Base-by-base conservation (phyloP, 2,888 invertebrate species). In the Drosophila pegasa region DNA sequence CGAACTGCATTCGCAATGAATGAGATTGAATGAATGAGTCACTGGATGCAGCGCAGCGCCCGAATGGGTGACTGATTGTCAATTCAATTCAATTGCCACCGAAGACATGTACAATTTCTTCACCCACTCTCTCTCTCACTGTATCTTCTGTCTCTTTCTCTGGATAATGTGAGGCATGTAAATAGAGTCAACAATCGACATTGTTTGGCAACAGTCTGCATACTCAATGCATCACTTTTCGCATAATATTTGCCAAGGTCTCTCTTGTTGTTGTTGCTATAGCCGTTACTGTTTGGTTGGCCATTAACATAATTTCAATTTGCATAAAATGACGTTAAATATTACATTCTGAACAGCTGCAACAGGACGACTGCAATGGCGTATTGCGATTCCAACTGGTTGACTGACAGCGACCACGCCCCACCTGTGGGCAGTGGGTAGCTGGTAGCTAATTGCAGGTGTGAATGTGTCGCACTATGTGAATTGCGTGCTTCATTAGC, bases 281-380 rank as follows among this genome's bases (percentile, higher is more conserved):
- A 71, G 67, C 29, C 29, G 43, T n/a, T 35, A 50, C 52, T 66
- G 47, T 50, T 59, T 51, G 63, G 67, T 69, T 66, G 71, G 41
- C 75, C 87, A 85, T 87, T 87, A 83, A 87, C 87, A 85, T 86
- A 86, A 86, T 87, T 87, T 87, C 79, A 81, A 86, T 87, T 87
- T 86, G 81, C 85, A 86, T 86, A 86, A 87, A 86, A 79, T 79
- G 86, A 65, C 75, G 66, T 87, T 83, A 85, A 86, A 87, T 83
- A 86, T 86, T 86, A 75, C 88, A 87, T 79, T 81, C 81, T 62
- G 76, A 66, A 74, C 71, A 69, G 58, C 63, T 58, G 65, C 65
- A 65, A 61, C 60, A 52, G 51, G 55, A 38, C 16, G 65, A 43
- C 14, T 59, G 63, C 60, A 58, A 58, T 41, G 25, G 25, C 43